Evolutionary conservation across 1,140 invertebrate species (phyloP).

Genomic region (Ceratina japonica): DNA sequence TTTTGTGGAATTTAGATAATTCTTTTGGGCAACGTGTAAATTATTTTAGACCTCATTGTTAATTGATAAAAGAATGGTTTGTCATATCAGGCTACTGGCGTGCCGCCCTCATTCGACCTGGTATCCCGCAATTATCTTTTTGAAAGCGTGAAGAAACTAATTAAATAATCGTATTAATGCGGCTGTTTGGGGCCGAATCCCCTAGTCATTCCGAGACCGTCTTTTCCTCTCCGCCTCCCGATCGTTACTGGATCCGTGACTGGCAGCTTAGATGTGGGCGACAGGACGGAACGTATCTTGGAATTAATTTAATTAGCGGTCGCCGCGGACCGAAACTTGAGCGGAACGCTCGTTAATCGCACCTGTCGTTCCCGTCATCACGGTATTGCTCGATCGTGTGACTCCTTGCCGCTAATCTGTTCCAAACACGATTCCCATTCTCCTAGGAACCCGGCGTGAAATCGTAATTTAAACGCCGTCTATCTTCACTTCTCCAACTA

Average conservation of each 20-base stretch:
- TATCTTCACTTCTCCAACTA: no score
- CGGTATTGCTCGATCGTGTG: no score
- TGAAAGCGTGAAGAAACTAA: constrained; percentile 8
- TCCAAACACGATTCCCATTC: no score
- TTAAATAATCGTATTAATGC: constrained; percentile 39
- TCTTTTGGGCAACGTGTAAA: no score
- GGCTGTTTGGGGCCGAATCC: constrained; percentile 34
- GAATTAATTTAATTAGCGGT: constrained; percentile 79
- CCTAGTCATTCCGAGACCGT: constrained; percentile 31
- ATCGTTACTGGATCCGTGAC: constrained; percentile 41
- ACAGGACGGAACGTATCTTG: constrained; percentile 50
- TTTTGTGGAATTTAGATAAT: neutral
- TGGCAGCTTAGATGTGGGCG: constrained; percentile 46
- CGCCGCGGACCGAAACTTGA: constrained; percentile 66
- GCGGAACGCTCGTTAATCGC: constrained; percentile 75
- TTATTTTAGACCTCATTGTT: no score
- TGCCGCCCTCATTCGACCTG: no score
- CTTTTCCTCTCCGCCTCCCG: neutral
- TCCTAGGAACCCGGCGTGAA: no score
- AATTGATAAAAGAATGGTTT: no score
- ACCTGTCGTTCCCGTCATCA: constrained; percentile 69
- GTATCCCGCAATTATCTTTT: neutral
- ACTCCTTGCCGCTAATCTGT: no score
- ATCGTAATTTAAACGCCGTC: no score
- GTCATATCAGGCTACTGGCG: no score